Conservation (phyloP, 2,113 vertebrate species). For the Labeo catla region DNA sequence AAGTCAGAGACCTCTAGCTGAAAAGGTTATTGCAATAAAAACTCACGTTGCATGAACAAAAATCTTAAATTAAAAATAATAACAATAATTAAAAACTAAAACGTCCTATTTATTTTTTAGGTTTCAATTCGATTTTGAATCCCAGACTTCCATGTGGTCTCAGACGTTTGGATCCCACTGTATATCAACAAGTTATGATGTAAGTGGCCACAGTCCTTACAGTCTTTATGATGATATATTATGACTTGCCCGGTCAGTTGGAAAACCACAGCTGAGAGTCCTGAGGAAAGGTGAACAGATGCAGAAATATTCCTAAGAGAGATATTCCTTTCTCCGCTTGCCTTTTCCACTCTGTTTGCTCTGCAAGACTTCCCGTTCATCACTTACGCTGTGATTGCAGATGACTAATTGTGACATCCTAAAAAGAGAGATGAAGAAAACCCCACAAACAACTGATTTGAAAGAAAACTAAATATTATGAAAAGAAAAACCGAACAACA, state of each 20-base stretch:
- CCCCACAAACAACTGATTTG: constrained; percentile 60
- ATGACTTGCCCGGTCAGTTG: constrained; percentile 39
- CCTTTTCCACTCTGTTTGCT: constrained; percentile 23
- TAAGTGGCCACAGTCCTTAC: neutral
- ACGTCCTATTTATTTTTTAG: neutral
- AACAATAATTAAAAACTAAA: neutral
- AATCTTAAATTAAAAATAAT: neutral
- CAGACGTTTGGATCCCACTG: neutral
- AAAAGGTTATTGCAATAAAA: neutral
- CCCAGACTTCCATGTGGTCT: constrained; percentile 7
- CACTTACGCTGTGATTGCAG: constrained; percentile 19
- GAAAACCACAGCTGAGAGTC: constrained; percentile 33
- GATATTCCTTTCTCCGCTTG: constrained; percentile 21
- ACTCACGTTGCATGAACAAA: neutral
- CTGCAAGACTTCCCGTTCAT: constrained; percentile 41
- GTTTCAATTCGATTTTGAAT: neutral
- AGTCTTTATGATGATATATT: constrained; percentile 25
- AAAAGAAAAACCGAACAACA: constrained; percentile 56
- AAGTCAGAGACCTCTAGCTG: neutral
- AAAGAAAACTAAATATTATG: constrained; percentile 45
- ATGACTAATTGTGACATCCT: constrained; percentile 42
- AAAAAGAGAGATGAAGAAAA: constrained; percentile 54
- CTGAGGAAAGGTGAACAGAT: constrained; percentile 41
- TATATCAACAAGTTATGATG: neutral
- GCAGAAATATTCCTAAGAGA: constrained; percentile 27